A percentile compares a stretch with the other conserved stretches of the same genome.
Conservation (phyloP, 2,797 vertebrate genomes). For the Sebastes variabilis region DNA sequence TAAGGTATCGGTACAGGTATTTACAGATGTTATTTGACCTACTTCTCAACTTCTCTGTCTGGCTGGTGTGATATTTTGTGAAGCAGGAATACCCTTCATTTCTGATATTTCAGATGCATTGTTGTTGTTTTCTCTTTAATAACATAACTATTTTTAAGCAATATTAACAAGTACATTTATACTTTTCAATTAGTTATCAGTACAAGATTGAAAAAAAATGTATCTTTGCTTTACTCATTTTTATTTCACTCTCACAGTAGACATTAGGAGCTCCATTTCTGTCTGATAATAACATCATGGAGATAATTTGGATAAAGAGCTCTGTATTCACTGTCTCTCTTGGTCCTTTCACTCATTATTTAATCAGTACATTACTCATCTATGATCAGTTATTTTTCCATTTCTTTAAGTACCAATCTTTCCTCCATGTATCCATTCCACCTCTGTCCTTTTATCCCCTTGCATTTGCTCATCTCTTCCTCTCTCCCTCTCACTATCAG, state of each 20-base stretch:
- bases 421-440: conserved; percentile 37
- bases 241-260: neutral
- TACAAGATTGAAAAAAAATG: neutral
- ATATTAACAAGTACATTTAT: neutral
- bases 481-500: conserved; percentile 12
- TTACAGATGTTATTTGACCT: conserved; percentile 3
- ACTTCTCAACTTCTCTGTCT: neutral
- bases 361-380: conserved; percentile 67
- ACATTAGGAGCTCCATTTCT: neutral
- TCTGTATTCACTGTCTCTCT: conserved; percentile 18
- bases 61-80: neutral
- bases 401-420: conserved; percentile 68
- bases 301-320: conserved; percentile 11
- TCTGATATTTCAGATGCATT: neutral
- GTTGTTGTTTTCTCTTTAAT: neutral
- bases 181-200: neutral
- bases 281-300: neutral
- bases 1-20: conserved; percentile 2
- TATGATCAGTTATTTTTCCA: conserved; percentile 54
- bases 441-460: conserved; percentile 21
- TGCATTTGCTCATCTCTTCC: conserved; percentile 2
- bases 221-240: neutral
- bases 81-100: neutral
- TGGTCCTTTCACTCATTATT: conserved; percentile 42
- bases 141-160: neutral